Evolutionary conservation across 1,140 invertebrate species (phyloP), one percentile per base, ranked within the genome.

Genomic region (Heterodera schachtii): DNA sequence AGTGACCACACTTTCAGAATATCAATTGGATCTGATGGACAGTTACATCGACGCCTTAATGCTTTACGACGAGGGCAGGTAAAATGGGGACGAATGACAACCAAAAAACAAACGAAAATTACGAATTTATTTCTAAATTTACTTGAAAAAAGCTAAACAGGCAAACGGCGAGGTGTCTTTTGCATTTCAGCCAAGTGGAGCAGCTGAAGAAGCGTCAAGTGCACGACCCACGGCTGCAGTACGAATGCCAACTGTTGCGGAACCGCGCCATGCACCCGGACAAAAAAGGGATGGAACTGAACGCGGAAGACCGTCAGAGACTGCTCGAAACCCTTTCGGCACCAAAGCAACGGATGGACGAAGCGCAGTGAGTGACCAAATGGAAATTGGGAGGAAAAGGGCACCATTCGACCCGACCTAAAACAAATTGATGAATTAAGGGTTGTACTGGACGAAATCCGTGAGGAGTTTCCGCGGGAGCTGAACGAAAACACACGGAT

Each of bases 11-110:
- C n/a, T 78, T 80, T 80, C 57, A 83, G 82, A 83, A 19, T 75
- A 75, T 41, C 82, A 83, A 43, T 64, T 84, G 47, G 82, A 83
- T 43, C 47, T 83, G 70, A 31, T 83, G 21, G 82, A 83, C 60
- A 71, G 73, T 46, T 83, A 83, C 47, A 84, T 83, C 13, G 47
- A 84, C n/a, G 46, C 64, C 8, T 44, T 83, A 43, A 74, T 83
- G 52, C 73, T 83, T 11, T 75, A 44, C 13, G 80, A 83, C 43
- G 52, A 67, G 21, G 73, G 75, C 19, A 82, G 76, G 81, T 75
- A 64, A 79, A 73, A 81, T 83, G 4, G 31, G 31, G 31, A 31
- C 31, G 1, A 31, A 31, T 0, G 31, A 31, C 31, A 31, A 31
- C 31, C 31, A 31, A 31, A 31, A 31, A 31, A 31, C 0, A 31